Evolutionary conservation across 2,113 vertebrate genomes (phyloP), one percentile per base, ranked within the genome.

Genomic region (Etheostoma spectabile): DNA sequence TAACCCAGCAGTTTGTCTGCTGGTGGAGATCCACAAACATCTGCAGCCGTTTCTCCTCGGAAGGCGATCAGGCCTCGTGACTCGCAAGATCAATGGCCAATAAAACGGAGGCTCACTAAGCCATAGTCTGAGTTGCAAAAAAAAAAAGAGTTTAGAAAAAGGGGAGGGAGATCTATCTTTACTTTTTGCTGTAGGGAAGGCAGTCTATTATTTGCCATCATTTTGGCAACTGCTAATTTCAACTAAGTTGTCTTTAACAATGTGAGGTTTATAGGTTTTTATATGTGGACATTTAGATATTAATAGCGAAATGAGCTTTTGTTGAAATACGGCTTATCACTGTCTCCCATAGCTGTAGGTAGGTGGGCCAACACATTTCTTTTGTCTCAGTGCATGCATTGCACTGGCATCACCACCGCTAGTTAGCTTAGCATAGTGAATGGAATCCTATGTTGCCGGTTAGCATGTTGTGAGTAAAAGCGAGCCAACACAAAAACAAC

Each of bases 111-210:
- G 38, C 8, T 22, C 30, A 66, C 55, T 16, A n/a, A 49, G 49
- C 16, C 7, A 33, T 73, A 33, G 67, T 62, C n/a, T 77, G 53
- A n/a, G 8, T 66, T 66, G 53, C 12, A 22, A 22, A 71, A 5
- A 22, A 35, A 3, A 10, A 4, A 0, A 11, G 22, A 14, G 4
- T 27, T 24, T 42, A 42, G 22, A 22, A 46, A 66, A 46, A 22
- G 53, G 11, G 22, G 22, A 38, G 42, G 42, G 7, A 22, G 16
- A 48, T 14, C 1, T 42, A 11, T 42, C 38, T 42, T 35, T 8
- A 10, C 15, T 2, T 51, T 78, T 14, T 45, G 22, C 5, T 24
- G 3, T 2, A 22, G 12, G n/a, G 4, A 38, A 38, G 18, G 59
- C 5, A 57, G 22, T 53, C 51, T 10, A 8, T 30, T 33, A 10